Evolutionary conservation across 2,797 vertebrate genomes (phyloP), one percentile per base, ranked within the genome.

Genomic region (Enoplosus armatus): DNA sequence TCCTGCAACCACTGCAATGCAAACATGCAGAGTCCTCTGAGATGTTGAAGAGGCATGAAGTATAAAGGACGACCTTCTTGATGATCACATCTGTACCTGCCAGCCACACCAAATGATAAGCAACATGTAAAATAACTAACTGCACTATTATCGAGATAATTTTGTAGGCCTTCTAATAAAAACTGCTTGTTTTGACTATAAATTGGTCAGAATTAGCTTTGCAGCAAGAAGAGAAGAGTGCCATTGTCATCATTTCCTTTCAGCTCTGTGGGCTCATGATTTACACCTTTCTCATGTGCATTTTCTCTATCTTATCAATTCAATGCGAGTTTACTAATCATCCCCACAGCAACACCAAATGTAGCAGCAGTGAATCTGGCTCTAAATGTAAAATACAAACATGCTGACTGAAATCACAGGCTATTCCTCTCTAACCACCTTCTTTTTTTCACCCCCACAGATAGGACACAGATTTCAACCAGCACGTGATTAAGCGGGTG

Each of bases 401-500:
- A 14, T 33, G 16, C 54, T 0, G 18, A 67, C n/a, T 70, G 51
- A 72, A 72, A 84, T 74, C 45, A 56, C 45, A 66, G 33, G 20
- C 22, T 63, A 3, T 22, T 69, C 54, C 54, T 55, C 53, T 75
- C 11, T 11, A 58, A 72, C 69, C 24, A 41, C 43, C 5, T 8
- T 43, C 31, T 15, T 47, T 53, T 24, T 3, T 1, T 26, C 27
- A 18, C 45, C 39, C 29, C 54, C 64, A 24, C 45, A 68, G 22
- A 73, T 8, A 72, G 43, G 56, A 77, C 43, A 63, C 67, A 74
- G 54, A 56, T 85, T 76, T 66, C 61, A 55, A 59, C 68, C 65
- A 66, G 72, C 37, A 58, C 3, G 29, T 76, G 79, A 80, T 89
- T 73, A 87, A 74, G 68, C 39, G 33, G 37, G 60, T 48, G 51